Evolutionary conservation across 2,113 vertebrate genomes (phyloP).

Genomic region (Leptocoma aspasia): DNA sequence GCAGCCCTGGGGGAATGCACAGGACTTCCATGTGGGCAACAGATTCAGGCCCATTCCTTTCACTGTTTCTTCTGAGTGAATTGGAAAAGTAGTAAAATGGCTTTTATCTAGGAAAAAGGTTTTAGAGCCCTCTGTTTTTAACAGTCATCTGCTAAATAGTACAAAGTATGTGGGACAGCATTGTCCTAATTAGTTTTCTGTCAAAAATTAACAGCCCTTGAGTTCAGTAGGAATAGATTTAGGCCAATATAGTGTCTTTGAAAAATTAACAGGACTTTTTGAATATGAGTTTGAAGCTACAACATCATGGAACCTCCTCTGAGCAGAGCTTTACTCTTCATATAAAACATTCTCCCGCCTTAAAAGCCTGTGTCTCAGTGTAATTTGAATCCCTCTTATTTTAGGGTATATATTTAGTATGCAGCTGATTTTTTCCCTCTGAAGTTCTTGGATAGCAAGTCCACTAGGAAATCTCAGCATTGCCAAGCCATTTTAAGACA

Average conservation of each 20-base stretch:
- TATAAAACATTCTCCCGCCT: neutral
- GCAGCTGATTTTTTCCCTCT: conserved; percentile 24
- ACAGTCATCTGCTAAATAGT: neutral
- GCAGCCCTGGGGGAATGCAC: neutral
- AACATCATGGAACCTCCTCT: neutral
- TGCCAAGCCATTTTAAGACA: conserved; percentile 54
- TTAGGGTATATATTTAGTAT: conserved; percentile 54
- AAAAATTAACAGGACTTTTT: conserved; percentile 29
- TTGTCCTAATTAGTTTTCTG: conserved; percentile 51
- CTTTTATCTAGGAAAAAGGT: neutral
- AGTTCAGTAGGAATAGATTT: neutral
- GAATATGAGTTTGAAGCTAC: neutral
- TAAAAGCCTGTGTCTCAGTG: neutral
- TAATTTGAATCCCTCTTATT: conserved; percentile 43
- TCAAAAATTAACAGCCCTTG: conserved; percentile 11
- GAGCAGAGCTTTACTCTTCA: neutral
- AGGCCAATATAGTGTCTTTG: conserved; percentile 23
- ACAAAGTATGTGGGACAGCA: conserved; percentile 19
- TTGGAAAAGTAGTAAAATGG: neutral
- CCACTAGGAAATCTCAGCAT: conserved; percentile 40
- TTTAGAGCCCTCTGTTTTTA: neutral
- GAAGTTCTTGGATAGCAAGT: conserved; percentile 49
- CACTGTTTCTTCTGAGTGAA: neutral
- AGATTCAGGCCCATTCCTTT: neutral
- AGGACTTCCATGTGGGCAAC: neutral